Evolutionary conservation across 1,140 invertebrate genomes (phyloP).

Genomic region (Euwallacea similis): DNA sequence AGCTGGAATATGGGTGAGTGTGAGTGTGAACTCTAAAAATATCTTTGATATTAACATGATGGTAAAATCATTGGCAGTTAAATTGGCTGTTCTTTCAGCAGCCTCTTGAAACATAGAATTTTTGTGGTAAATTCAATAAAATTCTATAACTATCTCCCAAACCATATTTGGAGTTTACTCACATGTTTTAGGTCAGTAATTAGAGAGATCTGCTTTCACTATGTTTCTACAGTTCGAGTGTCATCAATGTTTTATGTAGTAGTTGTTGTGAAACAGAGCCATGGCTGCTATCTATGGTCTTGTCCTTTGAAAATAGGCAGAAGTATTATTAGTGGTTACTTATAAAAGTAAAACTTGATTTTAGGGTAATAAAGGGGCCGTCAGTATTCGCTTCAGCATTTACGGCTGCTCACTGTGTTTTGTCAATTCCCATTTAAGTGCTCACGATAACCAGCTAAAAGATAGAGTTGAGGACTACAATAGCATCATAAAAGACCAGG

Average conservation of each 20-base stretch:
- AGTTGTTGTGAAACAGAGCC: too few relatives aligned
- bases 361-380: conserved; percentile 95
- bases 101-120: too few relatives aligned
- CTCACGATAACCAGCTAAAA: conserved; percentile 79
- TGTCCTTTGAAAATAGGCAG: too few relatives aligned
- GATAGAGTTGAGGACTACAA: conserved; percentile 86
- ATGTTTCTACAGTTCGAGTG: too few relatives aligned
- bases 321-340: background rate
- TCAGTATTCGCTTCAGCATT: conserved; percentile 81
- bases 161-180: too few relatives aligned
- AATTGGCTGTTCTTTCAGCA: too few relatives aligned
- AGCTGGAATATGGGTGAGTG: conserved; percentile 80
- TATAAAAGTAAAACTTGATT: conserved; percentile 44
- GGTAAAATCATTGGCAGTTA: background rate
- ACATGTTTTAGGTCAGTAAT: too few relatives aligned
- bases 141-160: too few relatives aligned
- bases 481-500: conserved; percentile 73
- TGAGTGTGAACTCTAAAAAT: conserved; percentile 48
- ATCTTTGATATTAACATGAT: background rate
- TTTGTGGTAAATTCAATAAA: too few relatives aligned
- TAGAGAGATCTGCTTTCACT: too few relatives aligned
- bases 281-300: too few relatives aligned
- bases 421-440: conserved; percentile 85
- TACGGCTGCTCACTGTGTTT: conserved; percentile 86
- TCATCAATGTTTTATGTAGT: too few relatives aligned